Conservation (phyloP, 2,113 vertebrate genomes). For the Tetrao urogallus region DNA sequence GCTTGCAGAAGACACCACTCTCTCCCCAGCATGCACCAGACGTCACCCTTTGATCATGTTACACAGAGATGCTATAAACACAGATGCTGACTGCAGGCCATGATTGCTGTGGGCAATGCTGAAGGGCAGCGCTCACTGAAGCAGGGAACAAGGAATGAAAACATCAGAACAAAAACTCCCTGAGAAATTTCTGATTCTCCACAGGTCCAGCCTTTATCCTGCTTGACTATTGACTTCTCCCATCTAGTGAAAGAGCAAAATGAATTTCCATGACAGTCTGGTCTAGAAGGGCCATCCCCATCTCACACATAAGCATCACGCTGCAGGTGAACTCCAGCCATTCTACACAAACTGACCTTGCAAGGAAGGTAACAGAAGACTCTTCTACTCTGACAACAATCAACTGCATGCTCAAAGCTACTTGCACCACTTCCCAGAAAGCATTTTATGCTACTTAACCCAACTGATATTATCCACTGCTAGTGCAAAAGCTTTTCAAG, state of each 20-base stretch:
- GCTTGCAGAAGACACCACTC: background rate
- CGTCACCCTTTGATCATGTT: background rate
- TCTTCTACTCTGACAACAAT: background rate
- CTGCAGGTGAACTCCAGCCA: background rate
- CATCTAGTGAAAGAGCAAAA: background rate
- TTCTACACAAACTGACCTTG: background rate
- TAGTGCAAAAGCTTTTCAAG: background rate
- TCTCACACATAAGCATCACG: background rate
- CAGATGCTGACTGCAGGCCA: background rate
- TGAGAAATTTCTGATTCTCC: background rate
- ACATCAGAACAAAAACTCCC: background rate
- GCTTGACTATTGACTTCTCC: background rate
- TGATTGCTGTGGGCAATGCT: accelerated
- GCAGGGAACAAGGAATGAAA: background rate
- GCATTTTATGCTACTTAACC: conserved; percentile 1
- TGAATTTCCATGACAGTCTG: background rate
- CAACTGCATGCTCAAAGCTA: background rate
- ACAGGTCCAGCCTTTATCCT: background rate
- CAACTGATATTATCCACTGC: background rate
- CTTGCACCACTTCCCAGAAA: background rate
- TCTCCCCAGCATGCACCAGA: background rate
- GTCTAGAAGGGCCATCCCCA: background rate
- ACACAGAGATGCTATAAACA: background rate
- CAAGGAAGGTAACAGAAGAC: background rate
- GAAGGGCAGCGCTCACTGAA: background rate